Conservation (phyloP, 30 jellyfish, hydroid and myxozoan genomes). For the Sanderia malayensis region DNA sequence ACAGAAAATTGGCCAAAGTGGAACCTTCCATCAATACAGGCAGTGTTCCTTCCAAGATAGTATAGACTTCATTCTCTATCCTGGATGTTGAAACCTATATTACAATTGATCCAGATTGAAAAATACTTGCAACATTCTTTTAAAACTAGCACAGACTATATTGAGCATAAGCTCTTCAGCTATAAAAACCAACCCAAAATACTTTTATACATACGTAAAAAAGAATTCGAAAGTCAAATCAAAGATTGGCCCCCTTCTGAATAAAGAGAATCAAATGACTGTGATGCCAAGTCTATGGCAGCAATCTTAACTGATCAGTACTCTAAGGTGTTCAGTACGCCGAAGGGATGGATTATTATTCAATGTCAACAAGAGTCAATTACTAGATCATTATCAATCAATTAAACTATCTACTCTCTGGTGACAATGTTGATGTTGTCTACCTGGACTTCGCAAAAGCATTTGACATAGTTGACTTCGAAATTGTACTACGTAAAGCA, state of each 20-base stretch:
- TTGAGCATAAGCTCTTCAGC: background rate
- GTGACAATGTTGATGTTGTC: conserved; percentile 15
- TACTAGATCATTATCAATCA: conserved; percentile 2
- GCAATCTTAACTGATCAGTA: conserved; percentile 9
- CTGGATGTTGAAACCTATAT: background rate
- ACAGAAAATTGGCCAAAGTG: background rate
- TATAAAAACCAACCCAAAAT: background rate
- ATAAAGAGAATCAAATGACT: conserved; percentile 8
- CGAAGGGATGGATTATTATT: background rate
- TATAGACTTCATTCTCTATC: background rate
- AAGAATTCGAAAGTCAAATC: conserved; percentile 1
- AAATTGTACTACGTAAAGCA: background rate
- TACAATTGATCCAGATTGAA: background rate
- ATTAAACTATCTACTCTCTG: background rate
- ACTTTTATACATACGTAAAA: background rate
- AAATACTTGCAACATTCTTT: background rate
- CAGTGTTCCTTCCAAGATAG: background rate
- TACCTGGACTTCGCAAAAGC: conserved; percentile 41
- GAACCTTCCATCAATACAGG: background rate
- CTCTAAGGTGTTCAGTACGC: conserved; percentile 14
- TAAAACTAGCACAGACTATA: background rate
- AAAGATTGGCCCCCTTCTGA: conserved; percentile 15
- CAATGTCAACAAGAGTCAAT: conserved; percentile 14
- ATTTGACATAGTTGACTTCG: conserved; percentile 9
- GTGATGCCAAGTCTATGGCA: conserved; percentile 9